phyloP scores from a whole-genome alignment of 2,113 vertebrate species.

The Calidris pugnax region DNA sequence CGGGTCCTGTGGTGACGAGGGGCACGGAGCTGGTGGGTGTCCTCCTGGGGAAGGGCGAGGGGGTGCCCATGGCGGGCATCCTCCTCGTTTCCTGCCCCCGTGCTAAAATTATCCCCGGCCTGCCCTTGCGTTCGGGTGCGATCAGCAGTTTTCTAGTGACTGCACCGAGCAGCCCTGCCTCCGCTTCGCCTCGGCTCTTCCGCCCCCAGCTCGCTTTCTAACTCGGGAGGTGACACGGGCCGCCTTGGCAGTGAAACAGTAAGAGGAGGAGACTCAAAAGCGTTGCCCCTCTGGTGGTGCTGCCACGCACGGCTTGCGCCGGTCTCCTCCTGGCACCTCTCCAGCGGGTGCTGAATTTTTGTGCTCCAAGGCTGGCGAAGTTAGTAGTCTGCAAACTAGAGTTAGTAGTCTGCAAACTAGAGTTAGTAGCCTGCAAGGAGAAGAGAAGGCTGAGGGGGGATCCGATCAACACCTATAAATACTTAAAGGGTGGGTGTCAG shows the following conservation, averaged over 20 bases:
- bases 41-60: not conserved
- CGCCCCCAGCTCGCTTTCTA: not conserved
- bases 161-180: not conserved
- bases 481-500: too few relatives aligned
- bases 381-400: not conserved
- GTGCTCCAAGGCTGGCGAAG: not conserved
- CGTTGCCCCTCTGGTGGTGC: rapidly evolving
- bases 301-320: not conserved
- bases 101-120: not conserved
- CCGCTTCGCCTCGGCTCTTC: not conserved
- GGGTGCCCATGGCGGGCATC: not conserved
- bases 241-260: not conserved
- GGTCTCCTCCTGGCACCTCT: not conserved
- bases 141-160: conserved; percentile 20
- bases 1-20: not conserved
- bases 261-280: not conserved
- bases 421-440: too few relatives aligned
- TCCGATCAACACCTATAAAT: too few relatives aligned
- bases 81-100: not conserved
- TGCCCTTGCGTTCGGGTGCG: not conserved
- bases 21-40: not conserved
- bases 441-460: too few relatives aligned
- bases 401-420: too few relatives aligned
- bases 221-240: not conserved
- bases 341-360: not conserved